Base-by-base conservation (phyloP, 2,888 invertebrate genomes). In the Dyspetes luteomarginatus region DNA sequence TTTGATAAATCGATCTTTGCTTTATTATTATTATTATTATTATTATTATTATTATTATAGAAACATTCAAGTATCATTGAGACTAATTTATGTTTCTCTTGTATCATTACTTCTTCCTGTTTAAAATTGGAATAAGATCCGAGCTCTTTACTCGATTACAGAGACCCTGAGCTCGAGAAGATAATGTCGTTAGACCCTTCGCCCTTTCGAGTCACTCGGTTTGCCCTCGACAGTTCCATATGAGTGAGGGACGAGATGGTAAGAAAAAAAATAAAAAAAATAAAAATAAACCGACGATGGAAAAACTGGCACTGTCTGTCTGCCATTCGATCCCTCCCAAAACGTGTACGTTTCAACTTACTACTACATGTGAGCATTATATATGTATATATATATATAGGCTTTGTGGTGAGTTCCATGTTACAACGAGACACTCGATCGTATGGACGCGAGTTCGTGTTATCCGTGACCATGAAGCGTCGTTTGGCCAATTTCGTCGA, bases 401-500 rank as follows among this genome's bases (percentile, higher is more conserved):
- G 43, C 19, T 62, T 19, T 55, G 24, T 62, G 12, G 4, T 22
- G 15, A 19, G 58, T 30, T 58, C 9, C 58, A 4, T n/a, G 17
- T 36, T 15, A 48, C 4, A 36, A 50, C 64, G 15, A 45, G 50
- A 56, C 36, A 64, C 50, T 56, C 7, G 55, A 52, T 50, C 52
- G 17, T 55, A 58, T 72, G 50, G 41, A 15, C 22, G 48, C 58
- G 43, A 28, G 48, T 56, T 41, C 9, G 56, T 28, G 56, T 71
- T 67, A 65, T 65, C 36, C 26, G 30, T n/a, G 77, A 26, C 71
- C 77, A 28, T 72, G 71, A 71, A 41, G 65, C 17, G 9, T 75
- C 58, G 55, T 78, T 78, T 65, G 65, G 45, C n/a, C 71, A 72
- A 65, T 72, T 65, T 72, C 50, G 26, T 41, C 52, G 43, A 43